phyloP scores from a whole-genome alignment of 2,797 vertebrate genomes.

The Picus viridis region DNA sequence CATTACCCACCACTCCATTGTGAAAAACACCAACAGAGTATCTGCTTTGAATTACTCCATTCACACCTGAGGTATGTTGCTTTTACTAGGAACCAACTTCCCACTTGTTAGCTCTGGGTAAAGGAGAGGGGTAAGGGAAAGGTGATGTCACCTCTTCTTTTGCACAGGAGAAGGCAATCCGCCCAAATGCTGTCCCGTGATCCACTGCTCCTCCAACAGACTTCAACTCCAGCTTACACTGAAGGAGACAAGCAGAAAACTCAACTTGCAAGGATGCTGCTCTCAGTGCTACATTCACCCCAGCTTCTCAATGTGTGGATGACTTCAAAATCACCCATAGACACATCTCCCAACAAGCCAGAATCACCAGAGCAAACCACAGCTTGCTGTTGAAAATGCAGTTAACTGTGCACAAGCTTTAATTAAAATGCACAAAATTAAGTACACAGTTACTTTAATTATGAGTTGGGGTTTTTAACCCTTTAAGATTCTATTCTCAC shows the following conservation, averaged over 20 bases:
- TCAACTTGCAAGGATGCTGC: background rate
- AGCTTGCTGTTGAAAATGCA: background rate
- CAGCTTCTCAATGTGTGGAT: background rate
- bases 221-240: conserved; percentile 93
- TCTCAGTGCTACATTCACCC: fast-evolving
- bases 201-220: conserved; percentile 82
- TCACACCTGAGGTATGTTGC: background rate
- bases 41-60: background rate
- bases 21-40: background rate
- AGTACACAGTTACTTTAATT: background rate
- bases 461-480: background rate
- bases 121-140: background rate
- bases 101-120: background rate
- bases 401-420: fast-evolving
- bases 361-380: background rate
- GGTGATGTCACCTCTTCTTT: conserved; percentile 84
- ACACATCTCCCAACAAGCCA: fast-evolving
- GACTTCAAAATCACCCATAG: background rate
- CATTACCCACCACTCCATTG: background rate
- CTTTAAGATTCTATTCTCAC: background rate
- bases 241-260: background rate
- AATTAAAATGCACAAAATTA: background rate
- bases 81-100: fast-evolving
- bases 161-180: conserved; percentile 95
- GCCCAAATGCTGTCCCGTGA: conserved; percentile 91